Evolutionary conservation across 2,888 invertebrate species (phyloP), one percentile per base, ranked within the genome.

Genomic region (Acleris emargana): DNA sequence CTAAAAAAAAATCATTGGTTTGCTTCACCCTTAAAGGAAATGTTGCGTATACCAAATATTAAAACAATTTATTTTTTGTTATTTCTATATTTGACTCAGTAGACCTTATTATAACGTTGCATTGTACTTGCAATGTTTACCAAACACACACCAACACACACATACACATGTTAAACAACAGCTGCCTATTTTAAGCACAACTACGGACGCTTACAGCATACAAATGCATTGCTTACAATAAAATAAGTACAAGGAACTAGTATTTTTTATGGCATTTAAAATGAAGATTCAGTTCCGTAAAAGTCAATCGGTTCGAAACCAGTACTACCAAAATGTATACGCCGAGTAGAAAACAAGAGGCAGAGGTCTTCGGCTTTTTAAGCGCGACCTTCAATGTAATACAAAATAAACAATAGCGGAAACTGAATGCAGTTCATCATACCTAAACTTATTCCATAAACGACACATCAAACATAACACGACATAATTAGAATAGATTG

Each of bases 171-270:
- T 38, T 42, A 42, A 54, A 42, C 42, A 2, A 54, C n/a, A 54
- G 42, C 54, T 42, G 42, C 20, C 22, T 25, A 43, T 11, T 17
- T 7, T 6, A 57, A 50, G 28, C 42, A 50, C 43, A 54, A 28
- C 17, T 6, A 18, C 22, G 32, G 20, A 47, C 22, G 17, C 49
- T 55, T 55, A 60, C 28, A 60, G 50, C 50, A 50, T 60, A 60
- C 11, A 64, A 64, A 64, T 64, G 64, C 64, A 64, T 64, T 54
- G 18, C n/a, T 64, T 58, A 50, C 38, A 16, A 43, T 59, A 42
- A 55, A 43, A 55, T 17, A 32, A 32, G 32, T 25, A 61, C 57
- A 66, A 66, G 66, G 66, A 66, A 66, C 66, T 66, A 51, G 64
- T 57, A 20, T 16, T 58, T 32, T 45, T 22, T 57, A 66, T 66